A percentile compares a stretch with the other conserved stretches of the same genome.
Conservation (phyloP, 2,888 invertebrate species). For the Ferdinandea cuprea region DNA sequence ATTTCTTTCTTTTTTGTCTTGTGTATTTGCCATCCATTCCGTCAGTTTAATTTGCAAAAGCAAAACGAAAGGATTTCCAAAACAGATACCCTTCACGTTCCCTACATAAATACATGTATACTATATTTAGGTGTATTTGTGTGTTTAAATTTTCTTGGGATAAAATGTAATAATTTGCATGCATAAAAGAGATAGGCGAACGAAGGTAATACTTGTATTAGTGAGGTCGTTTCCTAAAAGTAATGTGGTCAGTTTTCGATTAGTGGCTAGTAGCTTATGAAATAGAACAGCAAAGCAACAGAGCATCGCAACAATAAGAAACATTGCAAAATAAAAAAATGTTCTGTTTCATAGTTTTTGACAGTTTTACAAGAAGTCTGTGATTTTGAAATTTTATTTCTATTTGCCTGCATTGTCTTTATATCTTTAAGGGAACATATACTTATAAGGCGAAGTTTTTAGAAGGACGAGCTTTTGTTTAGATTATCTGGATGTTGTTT, state of each 20-base stretch:
- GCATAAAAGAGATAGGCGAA: constrained; percentile 23
- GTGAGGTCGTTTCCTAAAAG: constrained; percentile 50
- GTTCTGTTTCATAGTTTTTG: constrained; percentile 46
- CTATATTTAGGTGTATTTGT: constrained; percentile 1
- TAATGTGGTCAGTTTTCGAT: constrained; percentile 57
- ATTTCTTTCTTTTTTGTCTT: constrained; percentile 59
- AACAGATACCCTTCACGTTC: constrained; percentile 71
- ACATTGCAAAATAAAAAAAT: constrained; percentile 17
- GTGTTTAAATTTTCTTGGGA: constrained; percentile 50
- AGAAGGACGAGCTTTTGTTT: constrained; percentile 38
- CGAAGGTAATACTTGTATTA: constrained; percentile 15
- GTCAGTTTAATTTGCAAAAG: constrained; percentile 34
- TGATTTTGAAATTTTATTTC: constrained; percentile 15
- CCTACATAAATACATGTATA: constrained; percentile 73
- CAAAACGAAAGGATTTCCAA: constrained; percentile 40
- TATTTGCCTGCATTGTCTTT: constrained; percentile 13
- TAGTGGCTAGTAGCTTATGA: constrained; percentile 22
- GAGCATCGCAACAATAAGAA: constrained; percentile 36
- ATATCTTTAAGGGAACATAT: constrained; percentile 11
- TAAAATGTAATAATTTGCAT: constrained; percentile 53
- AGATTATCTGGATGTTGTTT: constrained; percentile 34
- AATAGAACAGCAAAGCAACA: constrained; percentile 20
- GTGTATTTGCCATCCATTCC: too few relatives aligned
- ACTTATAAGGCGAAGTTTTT: constrained; percentile 27
- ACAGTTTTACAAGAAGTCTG: constrained; percentile 51